Percentiles rank a stretch among this genome's conserved stretches.
Evolutionary conservation across 2,888 invertebrate species (phyloP).

Genomic region (Rotaria socialis): DNA sequence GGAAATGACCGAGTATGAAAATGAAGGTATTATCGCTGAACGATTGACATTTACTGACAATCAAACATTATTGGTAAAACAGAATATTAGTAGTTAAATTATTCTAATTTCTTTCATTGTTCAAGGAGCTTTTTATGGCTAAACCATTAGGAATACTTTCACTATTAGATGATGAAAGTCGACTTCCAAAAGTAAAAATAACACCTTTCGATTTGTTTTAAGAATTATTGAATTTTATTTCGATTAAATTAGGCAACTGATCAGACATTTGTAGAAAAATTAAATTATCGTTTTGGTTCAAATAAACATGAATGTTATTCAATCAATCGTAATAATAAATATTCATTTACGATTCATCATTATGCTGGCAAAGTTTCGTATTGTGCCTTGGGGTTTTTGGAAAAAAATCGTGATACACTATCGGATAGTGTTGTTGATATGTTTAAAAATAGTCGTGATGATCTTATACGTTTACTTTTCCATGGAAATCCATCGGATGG

Average conservation of each 20-base stretch:
- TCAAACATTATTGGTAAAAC: slow-evolving; percentile 53
- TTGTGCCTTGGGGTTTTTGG: slow-evolving; percentile 53
- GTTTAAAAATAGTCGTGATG: slow-evolving; percentile 52
- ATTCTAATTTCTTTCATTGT: too few species aligned
- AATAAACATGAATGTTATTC: slow-evolving; percentile 41
- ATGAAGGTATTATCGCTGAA: slow-evolving; percentile 56
- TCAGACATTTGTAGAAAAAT: slow-evolving; percentile 53
- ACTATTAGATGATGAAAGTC: slow-evolving; percentile 56
- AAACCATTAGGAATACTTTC: slow-evolving; percentile 55
- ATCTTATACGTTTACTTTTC: slow-evolving; percentile 53
- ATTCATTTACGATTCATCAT: slow-evolving; percentile 54
- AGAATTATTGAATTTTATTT: not conserved
- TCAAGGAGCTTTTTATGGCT: slow-evolving; percentile 53
- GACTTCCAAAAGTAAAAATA: slow-evolving; percentile 53
- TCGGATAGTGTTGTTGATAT: slow-evolving; percentile 54
- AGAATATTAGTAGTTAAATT: too few species aligned
- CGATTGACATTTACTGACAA: slow-evolving; percentile 57
- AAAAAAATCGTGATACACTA: slow-evolving; percentile 57
- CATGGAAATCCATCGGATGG: slow-evolving; percentile 50
- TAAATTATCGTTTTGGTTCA: slow-evolving; percentile 51
- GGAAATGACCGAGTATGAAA: slow-evolving; percentile 56
- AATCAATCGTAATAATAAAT: slow-evolving; percentile 46
- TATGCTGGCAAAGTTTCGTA: slow-evolving; percentile 58
- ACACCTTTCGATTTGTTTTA: too few species aligned
- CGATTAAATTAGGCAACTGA: slow-evolving; percentile 52